Conservation (phyloP, 2,888 invertebrate genomes). For the Bibio marci region DNA sequence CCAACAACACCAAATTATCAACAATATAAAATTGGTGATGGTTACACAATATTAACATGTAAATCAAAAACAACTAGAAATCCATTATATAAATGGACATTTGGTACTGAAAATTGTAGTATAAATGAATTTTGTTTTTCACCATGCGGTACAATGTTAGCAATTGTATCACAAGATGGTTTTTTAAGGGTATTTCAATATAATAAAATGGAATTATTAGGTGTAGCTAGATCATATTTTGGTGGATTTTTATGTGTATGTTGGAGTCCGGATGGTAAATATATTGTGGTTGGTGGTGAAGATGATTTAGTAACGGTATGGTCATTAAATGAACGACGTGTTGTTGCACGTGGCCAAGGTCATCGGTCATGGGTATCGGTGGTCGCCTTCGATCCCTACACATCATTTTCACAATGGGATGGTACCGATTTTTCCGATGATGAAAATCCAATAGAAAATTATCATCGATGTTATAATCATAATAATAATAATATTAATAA, state of each 20-base stretch:
- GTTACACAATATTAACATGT: slow-evolving; percentile 86
- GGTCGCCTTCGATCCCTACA: slow-evolving; percentile 84
- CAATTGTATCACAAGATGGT: slow-evolving; percentile 89
- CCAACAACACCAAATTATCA: slow-evolving; percentile 87
- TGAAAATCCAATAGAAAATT: slow-evolving; percentile 30
- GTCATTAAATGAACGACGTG: slow-evolving; percentile 80
- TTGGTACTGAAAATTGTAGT: slow-evolving; percentile 61
- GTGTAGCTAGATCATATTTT: slow-evolving; percentile 90
- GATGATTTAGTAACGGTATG: slow-evolving; percentile 97
- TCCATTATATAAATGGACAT: slow-evolving; percentile 82
- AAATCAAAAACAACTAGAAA: slow-evolving; percentile 93
- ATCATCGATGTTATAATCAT: slow-evolving; percentile 10
- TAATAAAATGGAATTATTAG: slow-evolving; percentile 90
- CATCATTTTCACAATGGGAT: slow-evolving; percentile 47
- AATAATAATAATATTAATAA: slow-evolving; percentile 15
- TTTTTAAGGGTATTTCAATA: slow-evolving; percentile 92
- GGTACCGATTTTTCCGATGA: slow-evolving; percentile 39
- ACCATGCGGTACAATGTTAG: slow-evolving; percentile 81
- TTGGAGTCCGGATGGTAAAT: slow-evolving; percentile 94
- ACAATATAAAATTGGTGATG: slow-evolving; percentile 86
- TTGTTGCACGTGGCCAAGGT: slow-evolving; percentile 94
- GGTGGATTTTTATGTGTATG: slow-evolving; percentile 94
- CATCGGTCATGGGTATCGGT: slow-evolving; percentile 97
- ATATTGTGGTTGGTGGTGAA: slow-evolving; percentile 94
- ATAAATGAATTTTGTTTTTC: slow-evolving; percentile 97